phyloP scores from a whole-genome alignment of 2,113 vertebrate species.

The Enhydra lutris region DNA sequence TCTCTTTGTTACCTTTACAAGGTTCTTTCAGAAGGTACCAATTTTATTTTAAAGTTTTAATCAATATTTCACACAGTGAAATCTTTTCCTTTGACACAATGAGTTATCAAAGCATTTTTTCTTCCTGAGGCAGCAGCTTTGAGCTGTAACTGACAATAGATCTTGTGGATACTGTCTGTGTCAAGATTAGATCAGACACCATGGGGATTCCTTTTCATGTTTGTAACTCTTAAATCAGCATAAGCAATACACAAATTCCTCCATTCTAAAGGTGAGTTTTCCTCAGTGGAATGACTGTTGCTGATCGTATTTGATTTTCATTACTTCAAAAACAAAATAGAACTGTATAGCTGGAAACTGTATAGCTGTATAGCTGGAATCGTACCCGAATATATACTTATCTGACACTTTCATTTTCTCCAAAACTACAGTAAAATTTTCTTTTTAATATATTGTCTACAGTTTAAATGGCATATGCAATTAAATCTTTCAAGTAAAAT shows the following conservation, averaged over 20 bases:
- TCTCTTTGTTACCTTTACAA: slow-evolving; percentile 26
- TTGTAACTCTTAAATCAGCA: slow-evolving; percentile 10
- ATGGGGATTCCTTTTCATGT: slow-evolving; percentile 35
- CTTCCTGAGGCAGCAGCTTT: slow-evolving; percentile 28
- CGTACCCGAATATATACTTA: background rate
- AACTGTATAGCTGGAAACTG: background rate
- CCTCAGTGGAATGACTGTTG: background rate
- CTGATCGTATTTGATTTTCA: background rate
- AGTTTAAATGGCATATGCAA: background rate
- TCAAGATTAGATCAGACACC: slow-evolving; percentile 18
- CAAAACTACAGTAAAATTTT: background rate
- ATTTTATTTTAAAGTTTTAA: slow-evolving; percentile 69
- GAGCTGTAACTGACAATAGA: slow-evolving; percentile 34
- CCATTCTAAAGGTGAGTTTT: slow-evolving; percentile 36
- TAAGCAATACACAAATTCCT: background rate
- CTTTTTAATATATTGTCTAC: background rate
- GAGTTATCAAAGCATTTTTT: slow-evolving; percentile 58
- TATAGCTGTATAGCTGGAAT: background rate
- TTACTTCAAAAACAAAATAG: background rate
- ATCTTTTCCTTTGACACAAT: slow-evolving; percentile 55
- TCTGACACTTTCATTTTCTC: background rate
- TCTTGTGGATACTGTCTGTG: background rate
- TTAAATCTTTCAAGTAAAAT: background rate
- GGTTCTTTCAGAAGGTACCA: slow-evolving; percentile 12
- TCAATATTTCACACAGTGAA: slow-evolving; percentile 65